Percentiles rank a stretch among this genome's conserved stretches.
Evolutionary conservation across 2,888 invertebrate species (phyloP).

Genomic region (Flexamia atlantica): DNA sequence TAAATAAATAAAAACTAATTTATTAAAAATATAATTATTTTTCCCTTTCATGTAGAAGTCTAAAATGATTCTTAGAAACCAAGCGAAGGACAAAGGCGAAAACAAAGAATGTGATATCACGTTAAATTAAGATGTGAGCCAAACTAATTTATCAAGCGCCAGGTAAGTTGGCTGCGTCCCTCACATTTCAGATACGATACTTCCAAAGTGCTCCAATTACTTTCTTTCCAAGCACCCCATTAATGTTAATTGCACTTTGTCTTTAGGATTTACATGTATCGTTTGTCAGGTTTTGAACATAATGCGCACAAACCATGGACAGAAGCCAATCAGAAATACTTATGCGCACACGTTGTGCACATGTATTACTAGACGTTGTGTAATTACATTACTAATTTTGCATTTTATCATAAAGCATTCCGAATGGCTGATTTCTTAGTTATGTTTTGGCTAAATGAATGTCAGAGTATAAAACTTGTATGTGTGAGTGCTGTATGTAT

Average conservation of each 20-base stretch:
- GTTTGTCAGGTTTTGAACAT: not conserved
- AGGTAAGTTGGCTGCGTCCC: constrained; percentile 28
- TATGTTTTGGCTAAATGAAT: no score
- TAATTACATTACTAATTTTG: no score
- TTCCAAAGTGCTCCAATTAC: constrained; percentile 7
- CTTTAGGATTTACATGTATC: constrained; percentile 16
- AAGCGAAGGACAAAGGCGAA: not conserved
- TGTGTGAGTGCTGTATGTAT: no score
- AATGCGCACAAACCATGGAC: not conserved
- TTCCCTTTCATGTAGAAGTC: no score
- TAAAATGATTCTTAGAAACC: not conserved
- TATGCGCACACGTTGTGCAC: no score
- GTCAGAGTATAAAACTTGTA: no score
- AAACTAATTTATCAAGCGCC: not conserved
- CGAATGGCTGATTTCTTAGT: no score
- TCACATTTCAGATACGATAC: not conserved
- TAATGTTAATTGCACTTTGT: constrained; percentile 34
- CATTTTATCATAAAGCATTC: no score
- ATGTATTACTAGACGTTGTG: no score
- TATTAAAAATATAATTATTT: no score
- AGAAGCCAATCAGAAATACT: not conserved
- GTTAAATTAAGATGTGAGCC: not conserved
- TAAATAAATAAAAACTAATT: no score
- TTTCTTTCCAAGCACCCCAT: constrained; percentile 15
- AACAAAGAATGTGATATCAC: constrained; percentile 1